A percentile compares a stretch with the other conserved stretches of the same genome.
These are phyloP conservation scores for Amblyopsis rosae DNA, from an alignment of 2,113 vertebrate genomes.

Conservation along the genomic window DNA sequence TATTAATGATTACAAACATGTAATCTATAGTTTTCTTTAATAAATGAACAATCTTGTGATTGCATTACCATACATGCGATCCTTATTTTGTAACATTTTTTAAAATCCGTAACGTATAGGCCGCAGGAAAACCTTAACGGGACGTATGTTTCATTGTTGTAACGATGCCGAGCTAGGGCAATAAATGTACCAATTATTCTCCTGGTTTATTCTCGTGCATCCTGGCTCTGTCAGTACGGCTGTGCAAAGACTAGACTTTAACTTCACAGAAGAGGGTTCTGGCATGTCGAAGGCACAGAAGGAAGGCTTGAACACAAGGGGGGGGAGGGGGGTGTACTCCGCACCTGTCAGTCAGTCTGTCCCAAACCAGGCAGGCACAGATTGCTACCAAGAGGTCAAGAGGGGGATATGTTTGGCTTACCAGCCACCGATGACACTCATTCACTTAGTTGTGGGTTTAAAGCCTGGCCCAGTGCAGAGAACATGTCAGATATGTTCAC, in stretches of 20 bases:
- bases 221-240: neutral
- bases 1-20: too few relatives aligned
- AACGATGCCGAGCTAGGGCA: neutral
- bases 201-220: neutral
- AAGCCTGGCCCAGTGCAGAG: too few relatives aligned
- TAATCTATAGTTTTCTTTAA: too few relatives aligned
- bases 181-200: neutral
- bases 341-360: constrained; percentile 12
- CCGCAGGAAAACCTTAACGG: too few relatives aligned
- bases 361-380: constrained; percentile 3
- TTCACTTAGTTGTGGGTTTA: neutral
- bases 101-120: too few relatives aligned
- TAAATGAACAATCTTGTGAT: neutral
- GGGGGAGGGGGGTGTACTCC: neutral
- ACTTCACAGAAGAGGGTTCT: neutral
- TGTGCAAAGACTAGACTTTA: neutral
- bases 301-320: neutral
- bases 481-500: too few relatives aligned
- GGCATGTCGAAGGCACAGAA: neutral
- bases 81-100: too few relatives aligned
- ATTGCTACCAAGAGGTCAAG: constrained; percentile 21
- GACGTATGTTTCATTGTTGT: neutral
- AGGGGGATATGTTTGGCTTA: neutral
- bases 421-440: neutral
- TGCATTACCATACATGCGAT: too few relatives aligned